Percentiles rank a stretch among this genome's conserved stretches.
Conservation (phyloP, 2,888 invertebrate genomes). For the Lycophotia porphyrea region DNA sequence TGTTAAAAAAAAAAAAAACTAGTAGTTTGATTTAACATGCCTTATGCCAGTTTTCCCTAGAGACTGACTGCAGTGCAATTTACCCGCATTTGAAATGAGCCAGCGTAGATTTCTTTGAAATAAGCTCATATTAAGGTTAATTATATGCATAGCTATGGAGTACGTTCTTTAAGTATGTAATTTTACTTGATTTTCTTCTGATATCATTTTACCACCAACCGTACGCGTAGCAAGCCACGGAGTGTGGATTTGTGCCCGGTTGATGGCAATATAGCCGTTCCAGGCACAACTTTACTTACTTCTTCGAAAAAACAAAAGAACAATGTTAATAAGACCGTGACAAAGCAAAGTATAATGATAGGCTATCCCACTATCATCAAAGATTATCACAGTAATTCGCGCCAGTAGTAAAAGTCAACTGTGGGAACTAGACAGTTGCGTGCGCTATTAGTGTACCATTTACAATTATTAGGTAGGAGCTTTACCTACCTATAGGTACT, state of each 20-base stretch:
- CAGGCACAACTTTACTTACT: background rate
- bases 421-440: constrained; percentile 21
- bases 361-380: constrained; percentile 17
- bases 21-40: background rate
- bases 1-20: too few species aligned
- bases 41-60: constrained; percentile 43
- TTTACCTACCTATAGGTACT: too few species aligned
- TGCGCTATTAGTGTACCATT: constrained; percentile 20
- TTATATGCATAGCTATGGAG: constrained; percentile 9
- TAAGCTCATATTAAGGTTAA: constrained; percentile 31
- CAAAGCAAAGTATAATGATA: constrained; percentile 37
- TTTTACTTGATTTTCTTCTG: background rate
- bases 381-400: constrained; percentile 24
- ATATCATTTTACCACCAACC: background rate
- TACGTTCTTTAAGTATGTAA: background rate
- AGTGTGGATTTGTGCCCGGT: background rate
- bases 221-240: background rate
- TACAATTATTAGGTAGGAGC: constrained; percentile 5
- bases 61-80: constrained; percentile 51
- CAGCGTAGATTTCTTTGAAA: constrained; percentile 45
- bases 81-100: constrained; percentile 56
- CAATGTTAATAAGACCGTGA: constrained; percentile 25
- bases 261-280: background rate
- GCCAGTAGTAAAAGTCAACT: constrained; percentile 13
- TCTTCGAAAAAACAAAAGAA: constrained; percentile 14